Evolutionary conservation across 2,888 invertebrate species (phyloP), one percentile per base, ranked within the genome.

Genomic region (Piscicola geometra): DNA sequence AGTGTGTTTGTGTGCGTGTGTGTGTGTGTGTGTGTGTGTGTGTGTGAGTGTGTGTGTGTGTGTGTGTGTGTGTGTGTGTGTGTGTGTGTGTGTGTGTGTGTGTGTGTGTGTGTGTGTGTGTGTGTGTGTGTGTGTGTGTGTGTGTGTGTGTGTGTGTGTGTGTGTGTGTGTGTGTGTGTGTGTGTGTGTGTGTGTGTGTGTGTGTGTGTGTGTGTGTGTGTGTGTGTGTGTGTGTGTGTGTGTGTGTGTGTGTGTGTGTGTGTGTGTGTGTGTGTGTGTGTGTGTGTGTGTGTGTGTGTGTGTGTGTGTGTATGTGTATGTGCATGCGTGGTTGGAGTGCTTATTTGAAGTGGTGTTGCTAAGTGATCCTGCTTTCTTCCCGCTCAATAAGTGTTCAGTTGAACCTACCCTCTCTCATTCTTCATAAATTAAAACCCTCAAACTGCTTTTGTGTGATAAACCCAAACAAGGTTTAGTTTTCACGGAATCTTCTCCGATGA

Each of bases 1-100:
- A 30, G 28, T 52, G 60, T 72, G 18, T 74, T 35, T 67, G 35
- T 67, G 74, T 67, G 35, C 36, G 67, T 74, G 66, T 74, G 74
- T 74, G n/a, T 64, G 74, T 67, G n/a, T 74, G 69, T 70, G 52
- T 67, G 67, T 74, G 66, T 74, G 67, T 2, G 25, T 74, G 74
- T 2, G 35, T 64, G 66, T 64, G 28, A 5, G 36, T 41, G 74
- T 74, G 28, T 67, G 74, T 64, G 36, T 47, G 67, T 67, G 33
- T 74, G 41, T 67, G 35, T 35, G 66, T 74, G 33, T 67, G 47
- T 36, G 21, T 52, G 35, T 70, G 35, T 75, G 33, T 75, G 50
- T 69, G 56, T 75, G 35, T 75, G 33, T 69, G 35, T 75, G 33
- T 69, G 35, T 69, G 56, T 70, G 35, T 75, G 41, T 71, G 30